phyloP scores from a whole-genome alignment of 2,113 vertebrate genomes.

The Dolichallabes microphthalmus region DNA sequence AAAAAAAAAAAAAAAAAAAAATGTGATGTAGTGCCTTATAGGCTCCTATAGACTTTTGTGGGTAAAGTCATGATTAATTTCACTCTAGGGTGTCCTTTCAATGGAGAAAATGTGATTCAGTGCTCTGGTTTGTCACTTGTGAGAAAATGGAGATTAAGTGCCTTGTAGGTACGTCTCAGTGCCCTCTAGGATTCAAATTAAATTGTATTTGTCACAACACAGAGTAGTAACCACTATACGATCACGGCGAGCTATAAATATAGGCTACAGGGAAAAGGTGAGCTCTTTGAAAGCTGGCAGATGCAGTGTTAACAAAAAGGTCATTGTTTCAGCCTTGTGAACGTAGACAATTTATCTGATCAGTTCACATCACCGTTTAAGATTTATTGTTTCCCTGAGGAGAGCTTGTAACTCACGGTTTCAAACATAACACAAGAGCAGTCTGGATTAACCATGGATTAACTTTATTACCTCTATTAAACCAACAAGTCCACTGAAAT shows the following conservation, averaged over 20 bases:
- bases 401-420: background rate
- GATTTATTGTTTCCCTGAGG: background rate
- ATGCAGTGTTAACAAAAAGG: background rate
- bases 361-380: background rate
- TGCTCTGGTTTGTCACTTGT: background rate
- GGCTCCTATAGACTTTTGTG: background rate
- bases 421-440: background rate
- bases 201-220: too few species aligned
- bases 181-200: background rate
- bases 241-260: background rate
- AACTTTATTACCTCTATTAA: slow-evolving; percentile 9
- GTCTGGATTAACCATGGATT: slow-evolving; percentile 4
- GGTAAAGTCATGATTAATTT: background rate
- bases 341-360: background rate
- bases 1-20: background rate
- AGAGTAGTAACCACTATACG: too few species aligned
- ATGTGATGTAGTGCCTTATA: background rate
- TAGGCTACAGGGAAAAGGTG: background rate
- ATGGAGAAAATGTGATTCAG: background rate
- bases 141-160: too few species aligned
- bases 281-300: background rate
- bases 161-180: background rate
- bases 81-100: background rate
- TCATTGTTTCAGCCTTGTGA: background rate
- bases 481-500: background rate